A percentile compares a stretch with the other conserved stretches of the same genome.
phyloP scores from a whole-genome alignment of 2,113 vertebrate species.

The Gnathonemus longibarbis region DNA sequence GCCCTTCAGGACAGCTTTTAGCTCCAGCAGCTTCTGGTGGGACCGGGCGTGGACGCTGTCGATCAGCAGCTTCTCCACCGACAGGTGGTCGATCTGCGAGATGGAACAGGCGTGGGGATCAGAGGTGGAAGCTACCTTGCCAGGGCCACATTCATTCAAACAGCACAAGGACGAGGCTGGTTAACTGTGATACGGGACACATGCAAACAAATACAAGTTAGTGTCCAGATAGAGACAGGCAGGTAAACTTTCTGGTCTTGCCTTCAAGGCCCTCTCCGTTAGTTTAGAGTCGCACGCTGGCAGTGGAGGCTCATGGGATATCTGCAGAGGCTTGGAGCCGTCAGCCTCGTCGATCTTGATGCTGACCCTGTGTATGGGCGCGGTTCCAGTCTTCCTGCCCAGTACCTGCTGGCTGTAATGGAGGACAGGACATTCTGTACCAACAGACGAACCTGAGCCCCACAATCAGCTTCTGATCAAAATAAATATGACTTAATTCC shows the following conservation, averaged over 20 bases:
- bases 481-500: background rate
- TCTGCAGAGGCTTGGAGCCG: constrained; percentile 93
- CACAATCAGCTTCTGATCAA: background rate
- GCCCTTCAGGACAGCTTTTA: constrained; percentile 87
- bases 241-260: constrained; percentile 35
- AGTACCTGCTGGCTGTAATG: constrained; percentile 86
- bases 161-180: too few species aligned
- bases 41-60: constrained; percentile 94
- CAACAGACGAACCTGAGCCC: background rate
- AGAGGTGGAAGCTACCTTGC: background rate
- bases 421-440: constrained; percentile 6
- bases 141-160: background rate
- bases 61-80: constrained; percentile 94
- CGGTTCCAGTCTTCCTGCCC: constrained; percentile 88
- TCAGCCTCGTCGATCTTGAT: constrained; percentile 94
- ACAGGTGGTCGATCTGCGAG: constrained; percentile 89
- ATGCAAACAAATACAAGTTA: background rate
- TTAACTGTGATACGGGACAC: background rate
- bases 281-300: constrained; percentile 90
- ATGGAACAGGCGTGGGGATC: background rate
- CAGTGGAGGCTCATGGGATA: constrained; percentile 92
- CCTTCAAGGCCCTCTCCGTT: constrained; percentile 96
- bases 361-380: constrained; percentile 89
- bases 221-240: background rate
- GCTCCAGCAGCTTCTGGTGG: constrained; percentile 94